Base-by-base conservation (phyloP, 2,113 vertebrate species). In the Nibea coibor region DNA sequence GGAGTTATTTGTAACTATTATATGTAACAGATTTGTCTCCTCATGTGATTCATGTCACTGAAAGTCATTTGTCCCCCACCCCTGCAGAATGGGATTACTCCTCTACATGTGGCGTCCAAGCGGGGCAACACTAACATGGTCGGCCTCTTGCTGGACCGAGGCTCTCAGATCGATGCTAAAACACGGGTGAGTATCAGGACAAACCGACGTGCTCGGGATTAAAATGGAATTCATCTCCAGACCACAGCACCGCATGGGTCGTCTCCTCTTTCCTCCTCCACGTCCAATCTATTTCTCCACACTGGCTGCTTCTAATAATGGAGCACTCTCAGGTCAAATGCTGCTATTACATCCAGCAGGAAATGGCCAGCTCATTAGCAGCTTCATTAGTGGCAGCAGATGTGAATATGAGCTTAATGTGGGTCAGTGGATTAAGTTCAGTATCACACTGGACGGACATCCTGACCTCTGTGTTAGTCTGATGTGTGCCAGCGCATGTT, bases 101-200 rank as follows among this genome's bases (percentile, higher is more conserved):
- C 98, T 8, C 93, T 99, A 65, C 98, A 99, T 26, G 99, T 99
- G 63, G 97, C 98, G 0, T 98, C 98, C 0, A 99, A 99, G 88
- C 97, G 99, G 0, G 98, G 98, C 58, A 99, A 99, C 0, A 96
- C 97, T 48, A 99, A 98, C 12, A 99, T 99, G 98, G 98, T 99
- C 85, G 96, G 96, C 84, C 96, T 99, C 83, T 90, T 99, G 20
- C 92, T 99, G 95, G 98, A 99, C 93, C 96, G 98, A 0, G 97
- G 98, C 69, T 96, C 97, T 75, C 97, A 99, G 94, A 99, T 99
- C 4, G 98, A 99, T 81, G 98, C 97, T 86, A 99, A 99, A 95
- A 99, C 98, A 35, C 96, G 98, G 95, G 98, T 99, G 92, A 96
- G 97, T 96, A 48, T 9, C 7, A 20, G 15, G 15, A 26, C 10